Evolutionary conservation across 2,113 vertebrate genomes (phyloP), one percentile per base, ranked within the genome.

Genomic region (Crotophaga sulcirostris): DNA sequence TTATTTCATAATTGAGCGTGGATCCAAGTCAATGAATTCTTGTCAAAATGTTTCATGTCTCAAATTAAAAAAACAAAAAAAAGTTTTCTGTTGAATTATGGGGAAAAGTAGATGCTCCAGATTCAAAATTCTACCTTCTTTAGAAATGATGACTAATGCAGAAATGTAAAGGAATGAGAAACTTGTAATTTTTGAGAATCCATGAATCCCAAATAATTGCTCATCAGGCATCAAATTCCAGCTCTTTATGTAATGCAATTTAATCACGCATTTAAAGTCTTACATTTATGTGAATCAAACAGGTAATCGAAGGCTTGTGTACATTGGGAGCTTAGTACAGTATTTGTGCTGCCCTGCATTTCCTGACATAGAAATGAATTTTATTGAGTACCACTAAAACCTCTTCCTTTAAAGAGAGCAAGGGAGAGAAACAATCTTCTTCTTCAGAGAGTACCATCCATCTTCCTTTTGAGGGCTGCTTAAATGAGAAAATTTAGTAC

Each of bases 401-500:
- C 66, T 85, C 42, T 89, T 83, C 60, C 55, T 91, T 85, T 73
- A 59, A 77, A 69, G 79, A 62, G 20, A 69, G 33, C 40, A 77
- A 67, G 73, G 24, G 38, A 89, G 63, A 69, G 54, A 79, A 95
- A 83, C 31, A 77, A 16, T 90, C 42, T 75, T 91, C 91, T 94
- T 64, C 84, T 76, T 93, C 36, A n/a, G 18, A 42, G 20, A 52
- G 6, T 58, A 36, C 10, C 51, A 94, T 95, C 74, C 49, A 76
- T 95, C 67, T 96, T 96, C 78, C 55, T 80, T 52, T 93, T 79
- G 34, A 74, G 47, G 36, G 45, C 34, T 47, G 42, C 51, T 69
- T 76, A 91, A 93, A 85, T 76, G 51, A 83, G 82, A 80, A 93
- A 80, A 89, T 97, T 64, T 79, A 83, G 75, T 80, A 18, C 25